A percentile compares a stretch with the other conserved stretches of the same genome.
Conservation (phyloP, 2,797 vertebrate genomes). For the Sylvilagus floridanus region DNA sequence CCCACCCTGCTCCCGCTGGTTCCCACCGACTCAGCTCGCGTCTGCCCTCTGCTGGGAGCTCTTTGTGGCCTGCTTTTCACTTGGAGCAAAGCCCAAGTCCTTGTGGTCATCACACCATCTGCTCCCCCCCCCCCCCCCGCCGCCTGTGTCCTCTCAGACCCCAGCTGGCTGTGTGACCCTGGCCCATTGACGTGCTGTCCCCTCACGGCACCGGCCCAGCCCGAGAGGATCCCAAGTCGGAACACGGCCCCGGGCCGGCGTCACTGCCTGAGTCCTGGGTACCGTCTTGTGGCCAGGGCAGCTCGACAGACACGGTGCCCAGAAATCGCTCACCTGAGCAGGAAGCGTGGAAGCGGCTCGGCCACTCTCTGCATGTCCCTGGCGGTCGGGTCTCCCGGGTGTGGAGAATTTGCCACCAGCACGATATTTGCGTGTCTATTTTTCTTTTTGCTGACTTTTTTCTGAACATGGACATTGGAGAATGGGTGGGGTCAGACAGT, state of each 20-base stretch:
- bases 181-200: background rate
- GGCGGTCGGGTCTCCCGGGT: rapidly evolving
- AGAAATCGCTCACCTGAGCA: background rate
- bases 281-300: background rate
- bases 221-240: background rate
- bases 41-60: background rate
- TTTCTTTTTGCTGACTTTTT: background rate
- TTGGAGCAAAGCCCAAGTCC: background rate
- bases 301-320: background rate
- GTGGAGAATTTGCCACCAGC: background rate
- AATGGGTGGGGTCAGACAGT: too few species aligned
- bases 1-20: background rate
- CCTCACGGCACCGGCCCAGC: background rate
- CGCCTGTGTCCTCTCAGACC: background rate
- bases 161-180: background rate
- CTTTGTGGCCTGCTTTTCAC: background rate
- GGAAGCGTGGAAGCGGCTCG: background rate
- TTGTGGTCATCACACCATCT: background rate
- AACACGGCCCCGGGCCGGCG: background rate
- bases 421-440: background rate
- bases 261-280: background rate
- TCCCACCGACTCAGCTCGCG: background rate
- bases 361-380: too few species aligned
- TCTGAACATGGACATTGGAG: background rate
- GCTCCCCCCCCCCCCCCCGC: too few species aligned